phyloP scores from a whole-genome alignment of 2,888 invertebrate genomes.

The Onchidella celtica region DNA sequence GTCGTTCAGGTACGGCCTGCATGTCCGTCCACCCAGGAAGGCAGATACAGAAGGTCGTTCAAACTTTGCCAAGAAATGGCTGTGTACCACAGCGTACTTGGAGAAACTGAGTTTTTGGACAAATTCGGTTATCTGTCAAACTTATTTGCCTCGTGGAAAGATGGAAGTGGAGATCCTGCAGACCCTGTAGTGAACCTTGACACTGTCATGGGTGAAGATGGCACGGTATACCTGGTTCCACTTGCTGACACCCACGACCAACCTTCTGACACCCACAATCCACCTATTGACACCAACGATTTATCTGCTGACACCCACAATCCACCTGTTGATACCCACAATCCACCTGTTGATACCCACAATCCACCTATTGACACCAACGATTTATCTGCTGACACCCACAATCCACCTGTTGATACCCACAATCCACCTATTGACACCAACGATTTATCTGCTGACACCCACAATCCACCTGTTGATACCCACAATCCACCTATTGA shows the following conservation, averaged over 20 bases:
- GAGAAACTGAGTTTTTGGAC: conserved; percentile 25
- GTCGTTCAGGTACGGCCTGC: background rate
- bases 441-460: too few relatives aligned
- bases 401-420: too few relatives aligned
- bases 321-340: too few relatives aligned
- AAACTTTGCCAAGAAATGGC: conserved; percentile 27
- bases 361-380: too few relatives aligned
- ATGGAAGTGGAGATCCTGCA: background rate
- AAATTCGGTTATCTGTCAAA: conserved; percentile 12
- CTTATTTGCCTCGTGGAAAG: conserved; percentile 3
- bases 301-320: too few relatives aligned
- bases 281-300: too few relatives aligned
- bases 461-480: too few relatives aligned
- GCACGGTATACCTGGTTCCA: background rate
- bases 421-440: too few relatives aligned
- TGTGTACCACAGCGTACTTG: conserved; percentile 14
- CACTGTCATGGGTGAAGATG: conserved; percentile 4
- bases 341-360: too few relatives aligned
- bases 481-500: background rate
- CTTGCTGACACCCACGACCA: too few relatives aligned
- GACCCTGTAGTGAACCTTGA: background rate
- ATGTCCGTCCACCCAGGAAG: conserved; percentile 30
- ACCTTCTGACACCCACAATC: too few relatives aligned
- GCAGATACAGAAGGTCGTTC: conserved; percentile 27
- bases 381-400: too few relatives aligned